Base-by-base conservation (phyloP, 2,113 vertebrate species). In the Rhea americana region DNA sequence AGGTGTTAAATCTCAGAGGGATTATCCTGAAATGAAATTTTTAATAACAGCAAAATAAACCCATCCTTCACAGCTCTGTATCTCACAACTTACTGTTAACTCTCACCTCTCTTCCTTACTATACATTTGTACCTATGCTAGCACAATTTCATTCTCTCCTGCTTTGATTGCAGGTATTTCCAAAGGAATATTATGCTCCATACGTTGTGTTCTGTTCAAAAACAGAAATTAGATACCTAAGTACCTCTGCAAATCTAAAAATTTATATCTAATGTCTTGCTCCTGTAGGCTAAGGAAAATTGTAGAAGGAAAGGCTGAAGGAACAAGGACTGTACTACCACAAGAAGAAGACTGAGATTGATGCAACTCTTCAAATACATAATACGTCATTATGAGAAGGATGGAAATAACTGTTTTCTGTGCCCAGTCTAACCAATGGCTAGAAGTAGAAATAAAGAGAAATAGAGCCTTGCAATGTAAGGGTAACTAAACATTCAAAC, bases 21-120 rank as follows among this genome's bases (percentile, higher is more conserved):
- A 94, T 94, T 92, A 92, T 93, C 87, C 85, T 81, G 85, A 94
- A 95, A 96, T 94, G 78, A 93, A 91, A 83, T 95, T 94, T 95
- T 94, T 94, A 94, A 96, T 91, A 96, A 95, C 82, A 89, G 87
- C 84, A 96, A 95, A 95, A 94, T 96, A 96, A 96, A 96, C 85
- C 83, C 82, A 96, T 95, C 82, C 73, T 90, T 95, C 90, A 92
- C 70, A 83, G 65, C 82, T 95, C 62, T 74, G 67, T 78, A 25
- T 65, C 90, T 91, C 93, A 90, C 18, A 72, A 86, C 87, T 92
- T 87, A 13, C 14, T 37, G 68, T 91, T 94, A 92, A 94, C 93
- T 93, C 89, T 93, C 87, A 63, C 75, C 61, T 90, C 76, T 83
- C 92, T 86, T 92, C 68, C 50, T 37, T 16, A 7, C 50, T 66